Evolutionary conservation across 1,140 invertebrate genomes (phyloP), one percentile per base, ranked within the genome.

Genomic region (Fopius arisanus): DNA sequence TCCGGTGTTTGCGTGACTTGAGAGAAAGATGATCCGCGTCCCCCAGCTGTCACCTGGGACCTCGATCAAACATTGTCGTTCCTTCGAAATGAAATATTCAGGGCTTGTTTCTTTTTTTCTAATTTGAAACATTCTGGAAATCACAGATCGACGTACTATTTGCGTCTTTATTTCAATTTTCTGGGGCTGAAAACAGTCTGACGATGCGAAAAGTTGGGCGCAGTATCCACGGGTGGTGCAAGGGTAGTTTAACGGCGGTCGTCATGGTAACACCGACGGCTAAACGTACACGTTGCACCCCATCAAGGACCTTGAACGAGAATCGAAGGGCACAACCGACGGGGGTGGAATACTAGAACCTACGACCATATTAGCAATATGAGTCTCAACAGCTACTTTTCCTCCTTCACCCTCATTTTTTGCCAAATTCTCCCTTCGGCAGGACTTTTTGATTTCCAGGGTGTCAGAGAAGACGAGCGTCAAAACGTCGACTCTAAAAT

Each of bases 171-270:
- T 31, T 65, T 33, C 28, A 65, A 14, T 65, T 65, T 33, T 65
- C 41, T 48, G 19, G 54, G 9, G 21, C 19, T n/a, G 16, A 19
- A 70, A 51, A 62, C 26, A n/a, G 48, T 10, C 6, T 65, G 12
- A 70, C 63, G 70, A 79, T 48, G 78, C 77, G 75, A 77, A 81
- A 83, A 83, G 78, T 80, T 79, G 77, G 77, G 80, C 81, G 82
- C 81, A 83, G 78, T 80, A 73, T 77, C 63, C 43, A 67, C 76
- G 73, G 73, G 80, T 81, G 23, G 83, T 87, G 86, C 86, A 87
- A 85, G 86, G 84, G 86, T 86, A 86, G 83, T 86, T 86, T 84
- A 86, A 82, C 79, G 86, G 86, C 86, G 86, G 86, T 87, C 85
- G 86, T 84, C 85, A 87, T 87, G 84, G 86, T 73, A 84, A 87